Evolutionary conservation across 2,113 vertebrate genomes (phyloP), one percentile per base, ranked within the genome.

Genomic region (Rhizomys pruinosus): DNA sequence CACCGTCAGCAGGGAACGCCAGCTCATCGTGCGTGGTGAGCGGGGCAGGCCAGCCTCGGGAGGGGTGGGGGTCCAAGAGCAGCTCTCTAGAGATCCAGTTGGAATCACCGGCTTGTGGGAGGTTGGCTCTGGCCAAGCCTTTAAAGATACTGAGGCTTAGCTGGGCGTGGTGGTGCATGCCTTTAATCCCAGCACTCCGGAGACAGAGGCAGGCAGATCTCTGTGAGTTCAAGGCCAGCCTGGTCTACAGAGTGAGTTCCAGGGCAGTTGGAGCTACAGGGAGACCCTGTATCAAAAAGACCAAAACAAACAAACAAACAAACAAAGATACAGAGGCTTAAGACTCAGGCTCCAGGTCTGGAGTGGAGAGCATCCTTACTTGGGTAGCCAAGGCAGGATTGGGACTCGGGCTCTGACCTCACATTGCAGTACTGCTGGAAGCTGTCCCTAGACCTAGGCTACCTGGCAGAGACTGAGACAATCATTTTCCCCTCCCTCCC

Each of bases 21-120:
- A 99, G 98, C 99, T 99, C 77, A 99, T 99, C 12, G 99, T 99
- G 89, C 98, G 99, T 39, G 99, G 99, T 99, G 97, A 99, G 99
- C 11, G 2, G 55, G 27, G 11, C 47, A 2, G 37, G 55, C 61
- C 15, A 0, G 69, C 5, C 2, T 0, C 0, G 2, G 15, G 55
- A 7, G 32, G 55, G 59, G 25, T 15, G 15, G 42, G 29, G 10
- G 4, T 29, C 25, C 29, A 34, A 44, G 55, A 44, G 85, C 61
- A 69, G 47, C 44, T 37, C 47, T 89, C 82, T 59, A 29, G 69
- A 37, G 61, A 57, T 5, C 63, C 5, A n/a, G 25, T 57, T 39
- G 19, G 59, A 90, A n/a, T 72, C 42, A 16, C 20, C 20, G 66
- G 55, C 29, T 84, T 7, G 22, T 5, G 52, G 57, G 29, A 84